Evolutionary conservation across 2,113 vertebrate genomes (phyloP).

Genomic region (Fulmarus glacialis): DNA sequence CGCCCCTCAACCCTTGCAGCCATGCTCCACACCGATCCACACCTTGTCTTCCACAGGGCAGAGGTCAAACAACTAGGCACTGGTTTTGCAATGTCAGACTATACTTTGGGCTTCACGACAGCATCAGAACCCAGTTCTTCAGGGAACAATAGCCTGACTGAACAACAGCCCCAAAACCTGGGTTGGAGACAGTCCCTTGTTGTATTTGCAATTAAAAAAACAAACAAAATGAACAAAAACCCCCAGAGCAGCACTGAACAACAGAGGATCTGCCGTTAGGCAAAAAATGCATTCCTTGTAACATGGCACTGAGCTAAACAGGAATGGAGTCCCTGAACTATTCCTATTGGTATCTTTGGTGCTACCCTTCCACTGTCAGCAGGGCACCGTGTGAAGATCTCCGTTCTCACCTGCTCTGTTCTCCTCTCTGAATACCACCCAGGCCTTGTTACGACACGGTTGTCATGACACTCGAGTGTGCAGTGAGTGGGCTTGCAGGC

Average conservation of each 20-base stretch:
- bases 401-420: not conserved
- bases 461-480: not conserved
- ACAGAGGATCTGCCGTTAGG: not conserved
- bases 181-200: not conserved
- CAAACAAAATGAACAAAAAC: too few relatives aligned
- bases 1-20: not conserved
- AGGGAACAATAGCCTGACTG: not conserved
- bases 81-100: not conserved
- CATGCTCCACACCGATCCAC: fast-evolving
- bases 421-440: not conserved
- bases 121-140: not conserved
- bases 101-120: fast-evolving
- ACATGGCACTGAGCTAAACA: not conserved
- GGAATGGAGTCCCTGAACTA: not conserved
- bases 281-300: not conserved
- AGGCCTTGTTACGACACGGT: fast-evolving
- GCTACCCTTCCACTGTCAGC: not conserved
- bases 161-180: not conserved
- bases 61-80: not conserved
- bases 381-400: not conserved
- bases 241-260: not conserved
- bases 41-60: not conserved
- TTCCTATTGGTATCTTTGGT: not conserved
- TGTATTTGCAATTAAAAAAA: not conserved
- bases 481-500: not conserved